Conservation (phyloP, 2,888 invertebrate species). For the Drosophila niveifrons region DNA sequence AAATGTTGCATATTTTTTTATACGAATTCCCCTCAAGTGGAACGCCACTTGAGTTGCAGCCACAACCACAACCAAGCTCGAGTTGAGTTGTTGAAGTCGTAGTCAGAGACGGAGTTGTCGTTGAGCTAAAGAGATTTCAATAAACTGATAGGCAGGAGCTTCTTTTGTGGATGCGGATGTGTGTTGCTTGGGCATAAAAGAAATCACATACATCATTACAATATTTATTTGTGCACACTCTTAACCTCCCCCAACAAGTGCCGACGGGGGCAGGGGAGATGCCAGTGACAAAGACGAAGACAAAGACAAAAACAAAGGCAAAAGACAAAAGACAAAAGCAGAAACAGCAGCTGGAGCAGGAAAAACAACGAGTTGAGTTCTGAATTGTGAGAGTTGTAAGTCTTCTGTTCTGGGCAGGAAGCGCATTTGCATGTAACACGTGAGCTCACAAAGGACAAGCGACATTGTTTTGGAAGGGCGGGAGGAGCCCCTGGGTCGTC, state of each 20-base stretch:
- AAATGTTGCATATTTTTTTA: slow-evolving; percentile 62
- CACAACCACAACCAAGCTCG: slow-evolving; percentile 7
- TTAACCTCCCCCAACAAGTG: slow-evolving; percentile 49
- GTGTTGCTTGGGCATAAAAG: slow-evolving; percentile 49
- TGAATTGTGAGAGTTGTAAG: slow-evolving; percentile 42
- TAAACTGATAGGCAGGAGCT: slow-evolving; percentile 68
- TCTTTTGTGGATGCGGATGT: slow-evolving; percentile 42
- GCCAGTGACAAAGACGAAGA: slow-evolving; percentile 52
- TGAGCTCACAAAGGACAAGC: slow-evolving; percentile 77
- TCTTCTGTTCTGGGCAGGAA: slow-evolving; percentile 63
- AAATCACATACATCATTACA: slow-evolving; percentile 80
- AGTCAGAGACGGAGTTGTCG: slow-evolving; percentile 47
- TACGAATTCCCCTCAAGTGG: slow-evolving; percentile 60
- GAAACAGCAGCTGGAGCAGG: slow-evolving; percentile 24
- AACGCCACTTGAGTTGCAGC: slow-evolving; percentile 36
- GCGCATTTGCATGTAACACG: slow-evolving; percentile 78
- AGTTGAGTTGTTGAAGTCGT: slow-evolving; percentile 29
- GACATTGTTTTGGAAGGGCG: slow-evolving; percentile 72
- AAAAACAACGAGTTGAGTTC: slow-evolving; percentile 36
- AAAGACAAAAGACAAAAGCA: slow-evolving; percentile 8
- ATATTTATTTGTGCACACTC: slow-evolving; percentile 74
- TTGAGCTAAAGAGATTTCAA: slow-evolving; percentile 69
- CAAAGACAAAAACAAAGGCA: slow-evolving; percentile 10
- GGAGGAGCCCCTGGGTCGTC: slow-evolving; percentile 24
- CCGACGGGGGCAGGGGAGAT: neutral